Evolutionary conservation across 2,797 vertebrate genomes (phyloP), one percentile per base, ranked within the genome.

Genomic region (Coregonus ussuriensis): DNA sequence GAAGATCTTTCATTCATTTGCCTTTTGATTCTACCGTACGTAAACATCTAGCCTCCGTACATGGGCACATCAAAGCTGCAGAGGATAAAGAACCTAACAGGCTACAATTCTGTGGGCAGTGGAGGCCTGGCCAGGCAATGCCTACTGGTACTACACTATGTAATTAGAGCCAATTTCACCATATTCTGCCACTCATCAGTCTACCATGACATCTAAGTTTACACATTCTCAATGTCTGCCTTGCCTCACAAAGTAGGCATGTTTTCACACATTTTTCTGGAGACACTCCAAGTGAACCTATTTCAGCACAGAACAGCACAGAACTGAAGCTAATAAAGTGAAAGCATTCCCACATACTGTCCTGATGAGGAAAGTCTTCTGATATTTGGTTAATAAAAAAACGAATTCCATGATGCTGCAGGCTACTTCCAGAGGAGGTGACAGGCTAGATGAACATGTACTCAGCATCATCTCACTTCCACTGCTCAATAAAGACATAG

Each of bases 1-100:
- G 65, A 31, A 67, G 65, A 67, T 67, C 65, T 67, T 67, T 67
- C 29, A 33, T 31, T 67, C 25, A 15, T 14, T 67, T 14, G 65
- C 15, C 65, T 33, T 16, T 25, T 67, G 25, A 67, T 25, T 67
- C 65, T 25, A 31, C 29, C 29, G 31, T 67, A 67, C 4, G 14
- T 67, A 67, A 67, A 67, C 65, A 67, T 35, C 31, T 67, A 67
- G 14, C 31, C 65, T 67, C 65, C 29, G 31, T 31, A 15, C 41
- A 67, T 67, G 31, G 65, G 25, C 65, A 67, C 31, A 67, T 62
- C 56, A 62, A 62, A 62, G 56, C 56, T 62, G 56, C 56, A 3
- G n/a, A 62, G 56, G 56, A 6, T 62, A n/a, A 62, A 62, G 56
- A n/a, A n/a, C 56, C 18, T 18, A n/a, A 62, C 56, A 62, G 56